phyloP scores from a whole-genome alignment of 2,113 vertebrate species.

The Zonotrichia leucophrys region DNA sequence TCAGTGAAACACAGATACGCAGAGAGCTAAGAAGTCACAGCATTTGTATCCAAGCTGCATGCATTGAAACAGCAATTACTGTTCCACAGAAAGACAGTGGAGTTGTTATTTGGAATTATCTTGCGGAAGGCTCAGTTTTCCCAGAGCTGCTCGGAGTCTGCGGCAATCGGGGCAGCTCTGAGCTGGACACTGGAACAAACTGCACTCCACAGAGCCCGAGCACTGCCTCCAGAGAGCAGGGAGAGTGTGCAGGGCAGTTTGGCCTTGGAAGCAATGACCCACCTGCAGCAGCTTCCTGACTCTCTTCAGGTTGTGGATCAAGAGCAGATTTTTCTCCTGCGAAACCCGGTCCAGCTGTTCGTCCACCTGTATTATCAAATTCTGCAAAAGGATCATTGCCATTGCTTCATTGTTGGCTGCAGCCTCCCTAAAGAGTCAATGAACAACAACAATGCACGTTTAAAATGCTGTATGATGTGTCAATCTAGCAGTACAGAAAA shows the following conservation, averaged over 20 bases:
- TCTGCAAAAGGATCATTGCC: conserved; percentile 87
- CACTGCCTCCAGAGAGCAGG: not conserved
- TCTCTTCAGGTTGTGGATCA: conserved; percentile 95
- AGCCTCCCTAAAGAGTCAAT: conserved; percentile 73
- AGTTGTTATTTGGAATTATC: not conserved
- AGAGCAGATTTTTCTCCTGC: conserved; percentile 91
- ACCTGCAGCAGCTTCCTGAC: conserved; percentile 94
- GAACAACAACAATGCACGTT: not conserved
- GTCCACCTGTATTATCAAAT: conserved; percentile 89
- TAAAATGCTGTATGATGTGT: not conserved
- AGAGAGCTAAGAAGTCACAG: not conserved
- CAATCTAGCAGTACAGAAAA: not conserved
- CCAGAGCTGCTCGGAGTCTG: not conserved
- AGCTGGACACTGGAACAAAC: not conserved
- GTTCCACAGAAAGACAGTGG: not conserved
- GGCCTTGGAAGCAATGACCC: not conserved
- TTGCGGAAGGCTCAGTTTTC: not conserved
- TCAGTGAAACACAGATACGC: not conserved
- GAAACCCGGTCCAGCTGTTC: conserved; percentile 82
- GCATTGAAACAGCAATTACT: not conserved
- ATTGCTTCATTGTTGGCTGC: conserved; percentile 88
- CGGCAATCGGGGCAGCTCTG: not conserved
- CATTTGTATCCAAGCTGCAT: not conserved
- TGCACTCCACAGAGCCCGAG: not conserved
- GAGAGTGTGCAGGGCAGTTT: not conserved